A percentile compares a stretch with the other conserved stretches of the same genome.
These are phyloP conservation scores for Hippoglossus hippoglossus DNA, from an alignment of 2,797 vertebrate genomes.

Conservation along the genomic window DNA sequence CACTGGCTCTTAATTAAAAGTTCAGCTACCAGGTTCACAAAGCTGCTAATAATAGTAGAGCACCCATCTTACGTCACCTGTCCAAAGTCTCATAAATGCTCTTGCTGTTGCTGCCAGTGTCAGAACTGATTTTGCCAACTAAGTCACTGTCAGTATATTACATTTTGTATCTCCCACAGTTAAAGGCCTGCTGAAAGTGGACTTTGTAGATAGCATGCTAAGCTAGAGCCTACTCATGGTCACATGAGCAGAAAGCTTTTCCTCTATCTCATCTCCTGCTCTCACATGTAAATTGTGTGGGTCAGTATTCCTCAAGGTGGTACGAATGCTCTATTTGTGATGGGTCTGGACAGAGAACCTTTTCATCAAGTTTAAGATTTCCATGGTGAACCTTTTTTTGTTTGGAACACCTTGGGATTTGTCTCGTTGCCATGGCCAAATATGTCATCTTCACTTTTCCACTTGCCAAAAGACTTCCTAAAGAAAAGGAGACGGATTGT, in stretches of 20 bases:
- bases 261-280: conserved; percentile 8
- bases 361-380: conserved; percentile 55
- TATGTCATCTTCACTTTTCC: conserved; percentile 49
- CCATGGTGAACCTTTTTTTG: conserved; percentile 33
- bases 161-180: background rate
- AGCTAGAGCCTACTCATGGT: background rate
- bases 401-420: conserved; percentile 49
- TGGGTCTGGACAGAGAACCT: conserved; percentile 54
- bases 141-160: conserved; percentile 14
- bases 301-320: conserved; percentile 22
- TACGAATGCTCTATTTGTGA: conserved; percentile 7
- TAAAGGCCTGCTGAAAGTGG: conserved; percentile 3
- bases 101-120: background rate
- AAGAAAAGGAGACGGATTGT: conserved; percentile 40
- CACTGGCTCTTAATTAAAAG: conserved; percentile 73
- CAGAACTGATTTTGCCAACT: too few species aligned
- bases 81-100: background rate
- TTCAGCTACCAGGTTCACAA: conserved; percentile 60
- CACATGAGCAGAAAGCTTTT: conserved; percentile 12
- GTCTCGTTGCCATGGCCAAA: conserved; percentile 42
- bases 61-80: conserved; percentile 17
- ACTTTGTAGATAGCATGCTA: conserved; percentile 8
- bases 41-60: conserved; percentile 53
- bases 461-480: conserved; percentile 24
- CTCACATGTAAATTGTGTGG: conserved; percentile 33